These are phyloP conservation scores for Akabosia matsudoensis DNA, from an alignment of 1,140 invertebrate genomes.

Conservation along the genomic window DNA sequence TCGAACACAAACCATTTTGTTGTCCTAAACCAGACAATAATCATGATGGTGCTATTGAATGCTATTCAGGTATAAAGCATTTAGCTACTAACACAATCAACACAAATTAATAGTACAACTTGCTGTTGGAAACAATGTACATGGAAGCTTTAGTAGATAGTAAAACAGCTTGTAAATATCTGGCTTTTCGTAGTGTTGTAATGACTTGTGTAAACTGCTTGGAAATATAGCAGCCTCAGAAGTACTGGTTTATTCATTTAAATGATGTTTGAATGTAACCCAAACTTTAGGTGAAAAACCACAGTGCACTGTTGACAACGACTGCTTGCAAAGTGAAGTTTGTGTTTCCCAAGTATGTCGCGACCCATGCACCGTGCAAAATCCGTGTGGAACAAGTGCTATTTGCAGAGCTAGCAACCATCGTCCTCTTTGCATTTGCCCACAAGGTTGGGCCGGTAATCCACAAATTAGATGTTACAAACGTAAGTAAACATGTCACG, in stretches of 20 bases:
- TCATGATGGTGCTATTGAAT: constrained; percentile 49
- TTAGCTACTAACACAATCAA: not conserved
- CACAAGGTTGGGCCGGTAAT: constrained; percentile 78
- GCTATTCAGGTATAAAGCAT: constrained; percentile 47
- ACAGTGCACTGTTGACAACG: constrained; percentile 72
- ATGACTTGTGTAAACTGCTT: not conserved
- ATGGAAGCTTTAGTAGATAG: no score
- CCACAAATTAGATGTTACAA: constrained; percentile 79
- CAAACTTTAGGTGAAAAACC: constrained; percentile 47
- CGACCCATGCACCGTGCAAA: constrained; percentile 70
- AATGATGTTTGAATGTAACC: not conserved
- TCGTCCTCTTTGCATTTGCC: constrained; percentile 65
- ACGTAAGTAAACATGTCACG: constrained; percentile 61
- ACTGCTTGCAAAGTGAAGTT: constrained; percentile 70
- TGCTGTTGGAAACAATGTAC: no score
- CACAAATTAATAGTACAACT: not conserved
- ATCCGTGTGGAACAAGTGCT: constrained; percentile 74
- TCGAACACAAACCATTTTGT: constrained; percentile 52
- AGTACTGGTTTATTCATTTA: not conserved
- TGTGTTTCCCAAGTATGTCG: constrained; percentile 74
- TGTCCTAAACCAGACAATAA: constrained; percentile 52
- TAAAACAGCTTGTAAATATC: no score
- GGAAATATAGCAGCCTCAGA: not conserved
- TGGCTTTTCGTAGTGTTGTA: not conserved
- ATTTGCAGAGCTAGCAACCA: constrained; percentile 70